Evolutionary conservation across 1,140 invertebrate genomes (phyloP).

Genomic region (Eumaeus atala): DNA sequence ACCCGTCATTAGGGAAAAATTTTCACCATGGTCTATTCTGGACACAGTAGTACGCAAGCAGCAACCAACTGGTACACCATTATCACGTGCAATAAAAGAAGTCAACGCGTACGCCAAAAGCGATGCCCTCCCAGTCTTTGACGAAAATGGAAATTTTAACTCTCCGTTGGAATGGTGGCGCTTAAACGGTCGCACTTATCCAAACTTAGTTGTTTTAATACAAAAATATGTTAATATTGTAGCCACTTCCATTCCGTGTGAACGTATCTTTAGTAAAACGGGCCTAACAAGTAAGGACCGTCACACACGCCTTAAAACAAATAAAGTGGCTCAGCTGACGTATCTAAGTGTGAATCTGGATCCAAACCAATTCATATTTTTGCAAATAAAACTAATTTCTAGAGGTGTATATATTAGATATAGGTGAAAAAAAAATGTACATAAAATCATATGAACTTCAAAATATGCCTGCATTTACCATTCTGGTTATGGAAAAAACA

Average conservation of each 20-base stretch:
- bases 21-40: constrained; percentile 2
- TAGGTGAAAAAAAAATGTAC: background rate
- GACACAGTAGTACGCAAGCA: background rate
- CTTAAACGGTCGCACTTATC: constrained; percentile 11
- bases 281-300: constrained; percentile 15
- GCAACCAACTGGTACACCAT: background rate
- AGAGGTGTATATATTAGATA: constrained; percentile 5
- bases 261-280: constrained; percentile 21
- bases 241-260: constrained; percentile 21
- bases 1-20: background rate
- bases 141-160: constrained; percentile 8
- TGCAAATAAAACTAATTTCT: background rate
- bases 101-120: constrained; percentile 21
- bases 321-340: constrained; percentile 16
- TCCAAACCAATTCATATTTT: too few species aligned
- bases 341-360: constrained; percentile 18
- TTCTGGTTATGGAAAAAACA: too few species aligned
- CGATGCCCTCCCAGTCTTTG: constrained; percentile 11
- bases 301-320: constrained; percentile 11
- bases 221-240: constrained; percentile 15
- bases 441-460: constrained; percentile 16
- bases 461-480: constrained; percentile 15
- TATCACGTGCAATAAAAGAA: constrained; percentile 19
- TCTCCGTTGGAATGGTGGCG: constrained; percentile 21
- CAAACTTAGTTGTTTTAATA: constrained; percentile 9